Conservation (phyloP, 1,140 invertebrate genomes). For the Heliconius congener region DNA sequence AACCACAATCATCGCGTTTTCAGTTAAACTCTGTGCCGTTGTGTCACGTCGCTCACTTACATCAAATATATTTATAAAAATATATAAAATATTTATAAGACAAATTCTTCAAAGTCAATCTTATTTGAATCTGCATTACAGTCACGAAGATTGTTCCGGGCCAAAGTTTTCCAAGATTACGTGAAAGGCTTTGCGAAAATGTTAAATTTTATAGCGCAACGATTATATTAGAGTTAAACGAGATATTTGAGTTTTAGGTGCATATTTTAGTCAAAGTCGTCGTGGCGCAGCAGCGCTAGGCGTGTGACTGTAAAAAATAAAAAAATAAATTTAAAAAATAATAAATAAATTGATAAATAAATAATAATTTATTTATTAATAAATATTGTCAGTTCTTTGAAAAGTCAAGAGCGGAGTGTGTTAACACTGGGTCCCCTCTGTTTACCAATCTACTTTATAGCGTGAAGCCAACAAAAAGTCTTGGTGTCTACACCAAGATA, state of each 20-base stretch:
- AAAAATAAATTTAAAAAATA: no score
- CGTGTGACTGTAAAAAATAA: neutral
- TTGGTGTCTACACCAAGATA: no score
- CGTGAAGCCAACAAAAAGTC: no score
- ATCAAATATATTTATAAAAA: neutral
- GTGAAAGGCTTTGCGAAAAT: slow-evolving; percentile 1
- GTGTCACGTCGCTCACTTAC: no score
- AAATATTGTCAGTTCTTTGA: no score
- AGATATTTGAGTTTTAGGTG: neutral
- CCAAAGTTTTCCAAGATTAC: slow-evolving; percentile 9
- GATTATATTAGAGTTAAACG: slow-evolving; percentile 1
- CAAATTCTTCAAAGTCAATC: slow-evolving; percentile 1
- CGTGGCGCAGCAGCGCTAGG: neutral
- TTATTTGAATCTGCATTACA: neutral
- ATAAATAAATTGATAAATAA: no score
- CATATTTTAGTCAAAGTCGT: neutral
- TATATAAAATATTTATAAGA: neutral
- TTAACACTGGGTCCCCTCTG: no score
- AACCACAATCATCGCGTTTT: no score
- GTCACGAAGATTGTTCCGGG: slow-evolving; percentile 1
- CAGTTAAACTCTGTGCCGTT: no score
- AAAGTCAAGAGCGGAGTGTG: no score
- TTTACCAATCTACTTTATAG: no score
- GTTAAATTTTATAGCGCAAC: slow-evolving; percentile 1
- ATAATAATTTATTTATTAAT: no score